Conservation (phyloP, 1,140 invertebrate genomes). For the Chlorops oryzae region DNA sequence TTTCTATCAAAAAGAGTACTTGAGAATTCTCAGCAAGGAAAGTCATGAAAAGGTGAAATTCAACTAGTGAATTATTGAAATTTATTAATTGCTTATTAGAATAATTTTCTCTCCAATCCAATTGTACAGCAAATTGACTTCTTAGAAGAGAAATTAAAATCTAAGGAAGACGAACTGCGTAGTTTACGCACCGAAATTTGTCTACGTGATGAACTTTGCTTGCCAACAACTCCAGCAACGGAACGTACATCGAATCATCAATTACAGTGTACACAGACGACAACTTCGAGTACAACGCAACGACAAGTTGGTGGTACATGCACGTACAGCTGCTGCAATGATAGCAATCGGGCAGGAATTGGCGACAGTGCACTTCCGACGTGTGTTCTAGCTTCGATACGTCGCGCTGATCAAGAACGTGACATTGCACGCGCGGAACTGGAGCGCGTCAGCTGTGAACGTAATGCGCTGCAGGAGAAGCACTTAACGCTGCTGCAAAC, state of each 20-base stretch:
- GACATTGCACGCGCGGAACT: constrained; percentile 37
- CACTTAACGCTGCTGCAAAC: constrained; percentile 26
- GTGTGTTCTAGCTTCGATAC: constrained; percentile 38
- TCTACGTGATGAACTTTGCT: too few relatives aligned
- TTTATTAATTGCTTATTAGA: background rate
- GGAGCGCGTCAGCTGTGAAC: constrained; percentile 36
- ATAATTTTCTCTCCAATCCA: too few relatives aligned
- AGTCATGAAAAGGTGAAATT: constrained; percentile 26
- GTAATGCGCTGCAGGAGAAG: constrained; percentile 35
- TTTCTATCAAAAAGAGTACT: constrained; percentile 45
- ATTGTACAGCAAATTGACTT: constrained; percentile 33
- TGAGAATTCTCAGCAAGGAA: constrained; percentile 29
- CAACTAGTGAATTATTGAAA: background rate
- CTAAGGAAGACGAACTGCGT: constrained; percentile 39
- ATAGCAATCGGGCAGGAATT: too few relatives aligned
- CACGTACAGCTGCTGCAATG: too few relatives aligned
- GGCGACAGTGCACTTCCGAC: constrained; percentile 25
- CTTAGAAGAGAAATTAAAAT: constrained; percentile 37
- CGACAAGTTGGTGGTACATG: background rate
- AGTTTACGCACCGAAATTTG: constrained; percentile 29
- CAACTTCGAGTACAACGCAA: background rate
- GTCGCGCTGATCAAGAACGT: constrained; percentile 33
- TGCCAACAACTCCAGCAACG: constrained; percentile 10
- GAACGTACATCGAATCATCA: too few relatives aligned
- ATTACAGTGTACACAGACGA: background rate